Conservation (phyloP, 2,888 invertebrate genomes). For the Elysia crispata region DNA sequence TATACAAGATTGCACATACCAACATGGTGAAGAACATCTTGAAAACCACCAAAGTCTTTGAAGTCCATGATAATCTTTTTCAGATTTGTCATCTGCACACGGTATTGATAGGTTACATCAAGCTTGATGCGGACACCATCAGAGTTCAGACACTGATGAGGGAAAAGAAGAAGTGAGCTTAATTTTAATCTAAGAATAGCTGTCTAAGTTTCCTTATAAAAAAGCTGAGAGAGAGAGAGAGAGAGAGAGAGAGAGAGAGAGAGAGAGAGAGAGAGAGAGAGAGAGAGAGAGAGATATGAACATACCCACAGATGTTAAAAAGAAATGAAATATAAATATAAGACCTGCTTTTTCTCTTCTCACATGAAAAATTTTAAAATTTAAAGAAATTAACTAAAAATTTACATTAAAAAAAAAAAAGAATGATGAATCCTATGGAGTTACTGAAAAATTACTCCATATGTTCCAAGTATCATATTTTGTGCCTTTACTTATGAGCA, state of each 20-base stretch:
- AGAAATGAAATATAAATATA: too few species aligned
- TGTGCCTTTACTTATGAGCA: too few species aligned
- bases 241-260: conserved; percentile 12
- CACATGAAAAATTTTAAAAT: too few species aligned
- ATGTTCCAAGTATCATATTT: too few species aligned
- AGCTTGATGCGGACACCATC: conserved; percentile 72
- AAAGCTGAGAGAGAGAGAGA: background rate
- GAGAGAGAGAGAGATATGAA: background rate
- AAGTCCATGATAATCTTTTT: conserved; percentile 67
- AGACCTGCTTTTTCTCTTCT: too few species aligned
- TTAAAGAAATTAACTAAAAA: too few species aligned
- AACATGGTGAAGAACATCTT: conserved; percentile 63
- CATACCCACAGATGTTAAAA: too few species aligned
- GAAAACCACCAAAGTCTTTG: conserved; percentile 69
- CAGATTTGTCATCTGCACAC: conserved; percentile 62
- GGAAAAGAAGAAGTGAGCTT: background rate
- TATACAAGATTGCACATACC: conserved; percentile 66
- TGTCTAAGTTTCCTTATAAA: background rate
- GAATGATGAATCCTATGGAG: too few species aligned
- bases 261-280: background rate
- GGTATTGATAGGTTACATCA: conserved; percentile 73
- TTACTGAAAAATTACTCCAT: too few species aligned
- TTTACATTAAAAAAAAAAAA: too few species aligned
- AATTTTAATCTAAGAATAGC: background rate
- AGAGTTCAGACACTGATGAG: conserved; percentile 71